Evolutionary conservation across 2,888 invertebrate species (phyloP), one percentile per base, ranked within the genome.

Genomic region (Dione vanillae): DNA sequence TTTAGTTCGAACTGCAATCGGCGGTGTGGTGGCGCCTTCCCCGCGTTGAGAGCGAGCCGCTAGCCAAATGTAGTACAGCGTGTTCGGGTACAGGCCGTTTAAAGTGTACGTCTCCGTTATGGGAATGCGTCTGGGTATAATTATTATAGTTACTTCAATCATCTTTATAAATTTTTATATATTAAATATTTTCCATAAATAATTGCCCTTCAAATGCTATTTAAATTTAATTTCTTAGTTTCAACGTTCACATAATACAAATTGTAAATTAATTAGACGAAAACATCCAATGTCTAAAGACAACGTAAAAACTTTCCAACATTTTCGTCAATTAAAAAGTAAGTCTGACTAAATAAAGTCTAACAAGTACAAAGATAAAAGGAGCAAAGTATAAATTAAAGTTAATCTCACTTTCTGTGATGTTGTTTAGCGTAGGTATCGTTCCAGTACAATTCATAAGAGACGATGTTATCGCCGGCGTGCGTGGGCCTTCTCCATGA

Each of bases 361-460:
- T 1, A 35, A 49, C 12, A 64, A 19, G 7, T 47, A 62, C 12
- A 47, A 16, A 35, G 35, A n/a, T 16, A 8, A 19, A 49, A 16
- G 2, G 2, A 9, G 16, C n/a, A 16, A 16, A 47, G 8, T 14
- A 14, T 14, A 45, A 35, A 14, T 16, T 10, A 7, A 27, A 35
- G 27, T 0, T 12, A 14, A 37, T 41, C 2, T 94, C 82, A 95
- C 95, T 97, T 95, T 85, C 96, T 96, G 90, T 97, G 97, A 85
- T 96, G 96, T 86, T 97, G 97, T 94, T 97, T 96, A 66, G 97
- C 97, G 83, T 98, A 98, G 37, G 98, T 98, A 86, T 98, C 98
- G 93, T 99, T 99, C 98, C 98, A 99, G 88, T 98, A 99, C 35
- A 99, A 95, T 91, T 98, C 98, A 91, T 99, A 99, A 83, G 97